Evolutionary conservation across 2,888 invertebrate genomes (phyloP), one percentile per base, ranked within the genome.

Genomic region (Gerris lacustris): DNA sequence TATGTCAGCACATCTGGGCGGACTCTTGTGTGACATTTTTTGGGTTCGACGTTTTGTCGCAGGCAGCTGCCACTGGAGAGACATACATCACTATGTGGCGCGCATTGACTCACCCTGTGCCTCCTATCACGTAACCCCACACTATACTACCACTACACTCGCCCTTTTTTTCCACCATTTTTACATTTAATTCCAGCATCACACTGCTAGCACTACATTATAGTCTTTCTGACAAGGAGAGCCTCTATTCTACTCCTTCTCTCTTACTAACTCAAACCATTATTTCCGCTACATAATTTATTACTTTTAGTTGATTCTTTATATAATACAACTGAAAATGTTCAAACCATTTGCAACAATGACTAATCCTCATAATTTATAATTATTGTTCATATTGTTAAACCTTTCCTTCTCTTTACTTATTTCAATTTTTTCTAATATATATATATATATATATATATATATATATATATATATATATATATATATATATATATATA

Each of bases 1-100:
- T 55, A 55, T 55, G 55, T 55, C 55, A 55, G 55, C 55, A 55
- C 55, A 55, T 55, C 55, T 55, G 55, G 55, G 55, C 55, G 55
- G 55, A 55, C 55, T 55, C 11, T 31, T 55, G 55, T 55, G 55
- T 11, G 11, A 55, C 15, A 11, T 55, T 55, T 55, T 55, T 15
- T 11, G 55, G 15, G 55, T 55, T 55, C 55, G 55, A 55, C 55
- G 55, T 55, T 55, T 55, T 55, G 55, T 55, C 55, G 9, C 11
- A 55, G 55, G 55, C 55, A 55, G 55, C 55, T 55, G 55, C 55
- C 55, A 55, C 55, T 55, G 55, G 11, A 55, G 15, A 15, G 55
- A 55, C 55, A 55, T 55, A 55, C 11, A 55, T 55, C 55, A 55
- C 55, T 55, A 55, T 55, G 9, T 55, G 55, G 15, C 55, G 9